phyloP scores from a whole-genome alignment of 2,113 vertebrate species.

The Speoplatyrhinus poulsoni region DNA sequence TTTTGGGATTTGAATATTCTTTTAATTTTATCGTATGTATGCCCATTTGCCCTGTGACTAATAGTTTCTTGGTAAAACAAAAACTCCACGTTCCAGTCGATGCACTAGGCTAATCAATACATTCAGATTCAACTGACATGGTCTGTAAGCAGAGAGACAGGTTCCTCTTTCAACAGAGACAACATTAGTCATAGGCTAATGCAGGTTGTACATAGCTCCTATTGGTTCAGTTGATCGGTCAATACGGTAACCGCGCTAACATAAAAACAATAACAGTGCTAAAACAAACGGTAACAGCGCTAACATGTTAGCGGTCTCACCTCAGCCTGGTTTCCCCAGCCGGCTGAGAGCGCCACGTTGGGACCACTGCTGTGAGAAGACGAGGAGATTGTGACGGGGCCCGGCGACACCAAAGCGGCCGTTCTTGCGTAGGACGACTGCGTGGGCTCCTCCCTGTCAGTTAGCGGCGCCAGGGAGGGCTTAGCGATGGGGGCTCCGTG shows the following conservation, averaged over 20 bases:
- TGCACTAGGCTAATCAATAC: too few relatives aligned
- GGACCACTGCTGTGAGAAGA: constrained; percentile 74
- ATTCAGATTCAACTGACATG: too few relatives aligned
- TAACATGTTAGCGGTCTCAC: constrained; percentile 72
- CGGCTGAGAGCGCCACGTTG: constrained; percentile 71
- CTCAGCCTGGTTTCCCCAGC: constrained; percentile 82
- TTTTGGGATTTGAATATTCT: neutral
- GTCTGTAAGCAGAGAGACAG: too few relatives aligned
- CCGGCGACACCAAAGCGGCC: constrained; percentile 78
- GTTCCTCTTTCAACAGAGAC: too few relatives aligned
- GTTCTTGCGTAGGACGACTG: constrained; percentile 77
- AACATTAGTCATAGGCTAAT: too few relatives aligned
- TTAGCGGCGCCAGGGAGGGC: constrained; percentile 71
- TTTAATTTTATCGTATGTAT: neutral
- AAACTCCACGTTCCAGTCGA: neutral
- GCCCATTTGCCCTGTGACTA: neutral
- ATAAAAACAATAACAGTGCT: too few relatives aligned
- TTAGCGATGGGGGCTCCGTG: constrained; percentile 78
- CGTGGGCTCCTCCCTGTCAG: constrained; percentile 80
- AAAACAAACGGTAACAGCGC: too few relatives aligned
- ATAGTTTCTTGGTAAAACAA: neutral
- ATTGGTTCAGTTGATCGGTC: too few relatives aligned
- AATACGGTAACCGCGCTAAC: too few relatives aligned
- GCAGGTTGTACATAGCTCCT: too few relatives aligned
- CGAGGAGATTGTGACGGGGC: constrained; percentile 80